A percentile compares a stretch with the other conserved stretches of the same genome.
Evolutionary conservation across 2,888 invertebrate species (phyloP).

Genomic region (Calameuta idolon): DNA sequence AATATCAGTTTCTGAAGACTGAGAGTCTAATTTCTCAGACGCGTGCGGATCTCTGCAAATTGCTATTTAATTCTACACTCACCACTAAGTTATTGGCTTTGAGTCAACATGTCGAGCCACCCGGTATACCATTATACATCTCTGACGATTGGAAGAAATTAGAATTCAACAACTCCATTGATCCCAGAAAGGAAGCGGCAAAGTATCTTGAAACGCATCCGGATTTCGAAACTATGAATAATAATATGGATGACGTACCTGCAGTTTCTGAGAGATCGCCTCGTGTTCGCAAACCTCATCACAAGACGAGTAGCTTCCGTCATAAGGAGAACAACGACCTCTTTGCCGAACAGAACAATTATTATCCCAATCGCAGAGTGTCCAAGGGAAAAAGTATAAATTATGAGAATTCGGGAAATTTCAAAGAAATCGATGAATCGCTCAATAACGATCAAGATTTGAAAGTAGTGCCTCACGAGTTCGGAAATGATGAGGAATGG

Average conservation of each 20-base stretch:
- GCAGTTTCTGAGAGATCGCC: constrained; percentile 47
- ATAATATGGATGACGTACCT: constrained; percentile 30
- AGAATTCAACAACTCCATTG: constrained; percentile 66
- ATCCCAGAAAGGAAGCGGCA: constrained; percentile 67
- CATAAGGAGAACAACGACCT: constrained; percentile 31
- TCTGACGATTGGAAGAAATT: constrained; percentile 68
- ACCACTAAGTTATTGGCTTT: constrained; percentile 76
- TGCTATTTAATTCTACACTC: constrained; percentile 78
- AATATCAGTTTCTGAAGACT: constrained; percentile 67
- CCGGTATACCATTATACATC: constrained; percentile 79
- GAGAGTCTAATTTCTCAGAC: constrained; percentile 48
- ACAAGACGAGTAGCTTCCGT: constrained; percentile 29
- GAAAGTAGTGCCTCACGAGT: constrained; percentile 16
- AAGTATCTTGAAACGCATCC: constrained; percentile 66
- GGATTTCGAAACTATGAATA: constrained; percentile 48
- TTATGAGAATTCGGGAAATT: constrained; percentile 31
- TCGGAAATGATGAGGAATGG: constrained; percentile 38
- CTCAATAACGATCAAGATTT: constrained; percentile 15
- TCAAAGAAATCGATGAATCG: constrained; percentile 26
- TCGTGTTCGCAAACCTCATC: constrained; percentile 27
- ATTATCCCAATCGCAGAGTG: constrained; percentile 19
- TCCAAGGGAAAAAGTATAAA: not conserved
- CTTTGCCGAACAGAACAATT: constrained; percentile 26
- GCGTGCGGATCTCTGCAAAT: constrained; percentile 74
- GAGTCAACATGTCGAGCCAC: constrained; percentile 75